Evolutionary conservation across 1,140 invertebrate genomes (phyloP).

Genomic region (Hyposmocoma kahamanoa): DNA sequence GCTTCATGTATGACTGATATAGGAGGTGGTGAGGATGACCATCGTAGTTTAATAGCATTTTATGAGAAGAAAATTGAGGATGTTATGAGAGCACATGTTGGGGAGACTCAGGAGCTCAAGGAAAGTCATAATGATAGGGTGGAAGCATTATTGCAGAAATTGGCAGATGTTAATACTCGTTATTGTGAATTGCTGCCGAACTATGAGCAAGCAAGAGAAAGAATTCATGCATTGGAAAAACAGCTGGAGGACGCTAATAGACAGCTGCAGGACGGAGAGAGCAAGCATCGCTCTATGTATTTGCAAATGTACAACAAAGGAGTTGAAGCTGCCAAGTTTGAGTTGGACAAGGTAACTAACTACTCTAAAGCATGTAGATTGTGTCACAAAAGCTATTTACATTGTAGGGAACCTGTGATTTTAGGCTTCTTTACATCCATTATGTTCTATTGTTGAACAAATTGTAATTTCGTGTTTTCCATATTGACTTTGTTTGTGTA

Average conservation of each 20-base stretch:
- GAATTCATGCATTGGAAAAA: conserved; percentile 78
- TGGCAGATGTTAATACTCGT: conserved; percentile 85
- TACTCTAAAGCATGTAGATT: too few species aligned
- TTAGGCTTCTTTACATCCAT: too few species aligned
- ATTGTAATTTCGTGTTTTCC: too few species aligned
- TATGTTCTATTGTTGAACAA: too few species aligned
- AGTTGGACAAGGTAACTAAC: conserved; percentile 77
- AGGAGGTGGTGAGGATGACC: conserved; percentile 75
- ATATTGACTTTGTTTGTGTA: too few species aligned
- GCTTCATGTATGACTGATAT: conserved; percentile 71
- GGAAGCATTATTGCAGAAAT: conserved; percentile 83
- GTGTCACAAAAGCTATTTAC: too few species aligned
- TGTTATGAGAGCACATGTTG: conserved; percentile 79
- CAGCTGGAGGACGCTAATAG: conserved; percentile 80
- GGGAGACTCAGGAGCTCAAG: conserved; percentile 81
- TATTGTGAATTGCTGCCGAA: conserved; percentile 82
- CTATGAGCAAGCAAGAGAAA: conserved; percentile 79
- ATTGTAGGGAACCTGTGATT: too few species aligned
- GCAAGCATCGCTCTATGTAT: conserved; percentile 84
- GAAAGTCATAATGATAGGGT: conserved; percentile 87
- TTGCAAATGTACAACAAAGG: conserved; percentile 89
- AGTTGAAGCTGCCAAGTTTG: conserved; percentile 83
- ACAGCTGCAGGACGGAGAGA: conserved; percentile 81
- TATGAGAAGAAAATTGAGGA: conserved; percentile 84
- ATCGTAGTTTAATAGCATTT: conserved; percentile 78